Percentiles rank a stretch among this genome's conserved stretches.
Conservation (phyloP, 1,140 invertebrate species). For the Tenebrio molitor region DNA sequence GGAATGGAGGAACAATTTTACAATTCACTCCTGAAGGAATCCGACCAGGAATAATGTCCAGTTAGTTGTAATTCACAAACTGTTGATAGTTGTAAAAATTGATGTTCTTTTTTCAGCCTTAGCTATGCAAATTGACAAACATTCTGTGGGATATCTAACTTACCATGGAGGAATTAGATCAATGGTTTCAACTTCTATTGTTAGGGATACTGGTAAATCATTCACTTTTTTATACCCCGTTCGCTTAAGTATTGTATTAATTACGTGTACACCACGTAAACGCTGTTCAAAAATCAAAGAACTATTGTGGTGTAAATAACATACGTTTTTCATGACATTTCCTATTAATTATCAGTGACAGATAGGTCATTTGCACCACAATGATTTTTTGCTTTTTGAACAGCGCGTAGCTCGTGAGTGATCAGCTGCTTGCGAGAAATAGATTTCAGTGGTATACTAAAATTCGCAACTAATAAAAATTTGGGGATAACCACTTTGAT, state of each 20-base stretch:
- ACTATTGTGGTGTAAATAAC: no score
- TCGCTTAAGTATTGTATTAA: not conserved
- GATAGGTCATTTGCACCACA: no score
- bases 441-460: no score
- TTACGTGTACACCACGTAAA: no score
- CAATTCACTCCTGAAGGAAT: slow-evolving; percentile 81
- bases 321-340: no score
- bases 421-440: no score
- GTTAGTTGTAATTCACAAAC: slow-evolving; percentile 69
- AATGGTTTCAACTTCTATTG: slow-evolving; percentile 83
- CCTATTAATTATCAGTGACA: no score
- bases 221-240: not conserved
- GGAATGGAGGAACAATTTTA: slow-evolving; percentile 78
- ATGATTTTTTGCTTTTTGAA: no score
- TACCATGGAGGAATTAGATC: slow-evolving; percentile 82
- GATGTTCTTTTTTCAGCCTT: slow-evolving; percentile 75
- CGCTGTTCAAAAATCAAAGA: no score
- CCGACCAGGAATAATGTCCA: slow-evolving; percentile 77
- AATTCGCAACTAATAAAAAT: no score
- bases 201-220: slow-evolving; percentile 78
- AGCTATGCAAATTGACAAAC: slow-evolving; percentile 86
- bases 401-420: no score
- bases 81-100: slow-evolving; percentile 8
- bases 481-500: no score
- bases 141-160: slow-evolving; percentile 89